phyloP scores from a whole-genome alignment of 2,797 vertebrate species.

The Spatula clypeata region DNA sequence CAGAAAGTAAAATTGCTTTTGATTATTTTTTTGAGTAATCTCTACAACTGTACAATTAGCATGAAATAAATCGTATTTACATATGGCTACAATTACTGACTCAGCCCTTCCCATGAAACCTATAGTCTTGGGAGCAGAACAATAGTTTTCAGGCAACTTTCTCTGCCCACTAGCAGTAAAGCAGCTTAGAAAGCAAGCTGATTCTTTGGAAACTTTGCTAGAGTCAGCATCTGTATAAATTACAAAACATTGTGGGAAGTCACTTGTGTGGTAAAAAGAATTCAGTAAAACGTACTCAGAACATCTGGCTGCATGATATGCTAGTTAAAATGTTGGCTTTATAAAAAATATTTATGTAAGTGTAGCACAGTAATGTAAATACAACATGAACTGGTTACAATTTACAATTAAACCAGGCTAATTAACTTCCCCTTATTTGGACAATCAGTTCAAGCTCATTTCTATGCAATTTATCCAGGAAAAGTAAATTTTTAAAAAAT shows the following conservation, averaged over 20 bases:
- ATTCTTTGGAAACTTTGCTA: not conserved
- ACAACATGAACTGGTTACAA: not conserved
- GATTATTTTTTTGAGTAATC: not conserved
- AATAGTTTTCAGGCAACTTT: not conserved
- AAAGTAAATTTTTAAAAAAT: not conserved
- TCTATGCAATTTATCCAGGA: not conserved
- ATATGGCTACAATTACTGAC: not conserved
- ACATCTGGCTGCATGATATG: not conserved
- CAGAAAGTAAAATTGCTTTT: not conserved
- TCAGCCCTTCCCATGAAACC: not conserved
- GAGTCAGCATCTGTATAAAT: not conserved
- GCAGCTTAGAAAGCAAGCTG: not conserved
- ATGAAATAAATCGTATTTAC: not conserved
- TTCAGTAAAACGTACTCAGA: not conserved
- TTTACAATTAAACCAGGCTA: not conserved
- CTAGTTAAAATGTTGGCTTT: not conserved
- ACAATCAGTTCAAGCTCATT: not conserved
- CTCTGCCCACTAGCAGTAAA: not conserved
- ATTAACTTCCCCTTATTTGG: not conserved
- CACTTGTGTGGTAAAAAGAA: not conserved
- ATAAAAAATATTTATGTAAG: not conserved
- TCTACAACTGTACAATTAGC: not conserved
- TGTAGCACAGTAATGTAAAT: not conserved
- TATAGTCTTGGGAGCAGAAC: not conserved
- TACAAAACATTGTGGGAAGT: not conserved